A percentile compares a stretch with the other conserved stretches of the same genome.
Evolutionary conservation across 2,888 invertebrate species (phyloP).

Genomic region (Gerris lacustris): DNA sequence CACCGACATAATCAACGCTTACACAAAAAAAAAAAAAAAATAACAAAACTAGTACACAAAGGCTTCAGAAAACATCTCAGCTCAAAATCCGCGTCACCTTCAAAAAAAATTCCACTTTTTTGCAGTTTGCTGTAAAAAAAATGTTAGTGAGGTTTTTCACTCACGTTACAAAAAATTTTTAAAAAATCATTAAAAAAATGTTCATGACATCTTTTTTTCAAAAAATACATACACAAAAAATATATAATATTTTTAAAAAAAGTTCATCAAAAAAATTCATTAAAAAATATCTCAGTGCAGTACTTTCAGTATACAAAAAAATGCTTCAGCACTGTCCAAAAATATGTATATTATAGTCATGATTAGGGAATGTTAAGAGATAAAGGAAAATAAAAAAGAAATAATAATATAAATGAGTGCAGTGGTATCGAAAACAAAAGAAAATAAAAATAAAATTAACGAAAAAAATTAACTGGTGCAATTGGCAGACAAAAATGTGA

Average conservation of each 20-base stretch:
- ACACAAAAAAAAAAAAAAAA: conserved; percentile 14
- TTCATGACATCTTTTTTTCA: not conserved
- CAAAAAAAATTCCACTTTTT: conserved; percentile 4
- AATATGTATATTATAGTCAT: not conserved
- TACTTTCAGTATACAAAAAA: not conserved
- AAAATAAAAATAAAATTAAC: conserved; percentile 35
- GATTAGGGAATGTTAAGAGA: not conserved
- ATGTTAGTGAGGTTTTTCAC: not conserved
- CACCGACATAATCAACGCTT: conserved; percentile 3
- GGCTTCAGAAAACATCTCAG: conserved; percentile 8
- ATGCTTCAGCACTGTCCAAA: not conserved
- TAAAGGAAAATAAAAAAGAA: not conserved
- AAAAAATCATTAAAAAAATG: not conserved
- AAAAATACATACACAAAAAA: conserved; percentile 6
- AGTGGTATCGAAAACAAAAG: conserved; percentile 43
- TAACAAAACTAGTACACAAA: not conserved
- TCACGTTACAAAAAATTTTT: conserved; percentile 5
- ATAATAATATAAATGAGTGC: not conserved
- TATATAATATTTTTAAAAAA: conserved; percentile 3
- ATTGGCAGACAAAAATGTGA: conserved; percentile 24
- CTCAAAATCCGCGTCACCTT: conserved; percentile 11
- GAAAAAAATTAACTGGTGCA: conserved; percentile 33
- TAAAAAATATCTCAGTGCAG: conserved; percentile 2
- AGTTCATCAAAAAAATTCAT: conserved; percentile 7
- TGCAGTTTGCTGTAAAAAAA: conserved; percentile 10